Base-by-base conservation (phyloP, 2,888 invertebrate genomes). In the Amiota communis region DNA sequence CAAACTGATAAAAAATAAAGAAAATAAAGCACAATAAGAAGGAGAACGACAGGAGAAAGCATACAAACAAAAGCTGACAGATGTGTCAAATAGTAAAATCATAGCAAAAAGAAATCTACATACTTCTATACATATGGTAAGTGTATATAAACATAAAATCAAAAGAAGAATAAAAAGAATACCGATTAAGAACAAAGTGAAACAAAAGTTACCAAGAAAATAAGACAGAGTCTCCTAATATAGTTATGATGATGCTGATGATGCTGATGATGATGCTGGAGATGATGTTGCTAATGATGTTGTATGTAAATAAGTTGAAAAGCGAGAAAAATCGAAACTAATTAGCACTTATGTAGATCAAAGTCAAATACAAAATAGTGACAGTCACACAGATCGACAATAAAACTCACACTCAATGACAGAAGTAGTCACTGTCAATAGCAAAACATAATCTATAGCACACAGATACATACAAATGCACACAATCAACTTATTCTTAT, bases 381-480 rank as follows among this genome's bases (percentile, higher is more conserved):
- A 12, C 48, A 53, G 56, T 49, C n/a, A 51, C n/a, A 53, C 36
- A 68, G n/a, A 17, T 20, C 11, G 23, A 23, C 23, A 76, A 74
- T 73, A 67, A 74, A 76, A 23, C 65, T 56, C 64, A 72, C 74
- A 23, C 59, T 20, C 75, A 77, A 80, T 80, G 81, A 84, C 57
- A 80, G 78, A 76, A 59, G 76, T 73, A 80, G 79, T 83, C 82
- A 85, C 77, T 84, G 84, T 81, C 86, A 85, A 79, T 85, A 84
- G 77, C 84, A 77, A 75, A 53, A 53, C n/a, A 15, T 8, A 15
- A 73, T 73, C 76, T 80, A 81, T 82, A 78, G 81, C 81, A 82
- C 81, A 78, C 74, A 72, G 79, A 23, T 77, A 81, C 77, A 81
- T 36, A n/a, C 69, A 46, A 23, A 53, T n/a, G 77, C 77, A 73